A percentile compares a stretch with the other conserved stretches of the same genome.
These are phyloP conservation scores for Pogonomyrmex californicus DNA, from an alignment of 1,140 invertebrate species.

Conservation along the genomic window DNA sequence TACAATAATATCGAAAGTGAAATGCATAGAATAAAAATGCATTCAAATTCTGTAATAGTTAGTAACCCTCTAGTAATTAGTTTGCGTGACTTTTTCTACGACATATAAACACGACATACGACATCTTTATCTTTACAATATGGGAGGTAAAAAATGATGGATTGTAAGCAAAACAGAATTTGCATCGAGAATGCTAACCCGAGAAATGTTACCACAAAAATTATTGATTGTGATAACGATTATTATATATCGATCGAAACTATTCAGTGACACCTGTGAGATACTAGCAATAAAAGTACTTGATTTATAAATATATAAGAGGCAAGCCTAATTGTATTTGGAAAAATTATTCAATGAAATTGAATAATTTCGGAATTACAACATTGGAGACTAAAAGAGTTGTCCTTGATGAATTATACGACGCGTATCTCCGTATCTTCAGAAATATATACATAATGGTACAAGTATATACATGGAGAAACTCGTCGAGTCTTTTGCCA, in stretches of 20 bases:
- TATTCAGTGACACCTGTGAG: background rate
- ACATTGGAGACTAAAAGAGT: background rate
- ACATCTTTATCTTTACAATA: background rate
- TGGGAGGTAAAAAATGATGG: background rate
- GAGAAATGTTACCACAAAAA: background rate
- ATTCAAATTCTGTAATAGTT: background rate
- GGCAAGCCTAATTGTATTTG: background rate
- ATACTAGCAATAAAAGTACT: background rate
- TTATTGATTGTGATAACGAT: background rate
- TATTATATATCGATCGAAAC: background rate
- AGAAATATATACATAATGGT: background rate
- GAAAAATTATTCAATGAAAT: background rate
- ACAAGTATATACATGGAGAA: background rate
- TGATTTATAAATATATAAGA: background rate
- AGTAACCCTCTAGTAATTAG: background rate
- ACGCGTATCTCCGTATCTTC: background rate
- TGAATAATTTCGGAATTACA: background rate
- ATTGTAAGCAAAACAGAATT: background rate
- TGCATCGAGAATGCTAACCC: background rate
- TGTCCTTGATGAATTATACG: slow-evolving; percentile 23
- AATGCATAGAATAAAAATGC: background rate
- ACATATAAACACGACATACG: no score
- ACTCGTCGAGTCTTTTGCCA: slow-evolving; percentile 14
- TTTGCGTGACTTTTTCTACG: background rate
- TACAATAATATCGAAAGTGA: background rate